Conservation (phyloP, 2,888 invertebrate species). For the Scaptomyza cyrtandrae region DNA sequence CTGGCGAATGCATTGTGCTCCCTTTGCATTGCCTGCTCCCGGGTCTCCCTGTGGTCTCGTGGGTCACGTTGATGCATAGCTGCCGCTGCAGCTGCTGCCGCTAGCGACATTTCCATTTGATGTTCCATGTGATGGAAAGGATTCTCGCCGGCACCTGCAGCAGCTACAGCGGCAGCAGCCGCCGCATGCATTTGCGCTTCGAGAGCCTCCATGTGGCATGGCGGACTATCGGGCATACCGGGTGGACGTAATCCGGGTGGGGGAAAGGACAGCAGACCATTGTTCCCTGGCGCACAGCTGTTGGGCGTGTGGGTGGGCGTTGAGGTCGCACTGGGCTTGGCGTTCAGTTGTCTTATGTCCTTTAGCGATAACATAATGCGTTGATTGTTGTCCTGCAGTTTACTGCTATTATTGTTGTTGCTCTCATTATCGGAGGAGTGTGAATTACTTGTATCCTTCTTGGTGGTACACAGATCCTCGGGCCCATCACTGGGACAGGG, state of each 20-base stretch:
- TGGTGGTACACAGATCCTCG: constrained; percentile 84
- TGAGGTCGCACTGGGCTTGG: constrained; percentile 79
- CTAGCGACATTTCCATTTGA: constrained; percentile 84
- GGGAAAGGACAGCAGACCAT: constrained; percentile 73
- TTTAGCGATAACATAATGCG: constrained; percentile 84
- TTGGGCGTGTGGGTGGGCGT: constrained; percentile 69
- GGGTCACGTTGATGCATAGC: constrained; percentile 81
- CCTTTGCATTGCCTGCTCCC: constrained; percentile 76
- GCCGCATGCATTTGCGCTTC: constrained; percentile 84
- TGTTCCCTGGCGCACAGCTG: constrained; percentile 53
- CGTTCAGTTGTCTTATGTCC: constrained; percentile 84
- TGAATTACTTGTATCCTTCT: constrained; percentile 64
- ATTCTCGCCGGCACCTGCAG: constrained; percentile 78
- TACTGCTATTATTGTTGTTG: constrained; percentile 81
- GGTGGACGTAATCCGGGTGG: constrained; percentile 75
- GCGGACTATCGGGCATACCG: constrained; percentile 72
- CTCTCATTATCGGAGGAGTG: constrained; percentile 69
- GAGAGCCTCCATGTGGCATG: constrained; percentile 82
- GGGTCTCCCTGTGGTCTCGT: constrained; percentile 68
- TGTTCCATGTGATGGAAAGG: constrained; percentile 84
- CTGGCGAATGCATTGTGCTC: constrained; percentile 83
- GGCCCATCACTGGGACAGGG: constrained; percentile 82
- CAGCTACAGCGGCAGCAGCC: constrained; percentile 81
- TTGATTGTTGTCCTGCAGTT: constrained; percentile 83
- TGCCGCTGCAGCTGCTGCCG: constrained; percentile 84